Base-by-base conservation (phyloP, 1,140 invertebrate species). In the Venturia canescens region DNA sequence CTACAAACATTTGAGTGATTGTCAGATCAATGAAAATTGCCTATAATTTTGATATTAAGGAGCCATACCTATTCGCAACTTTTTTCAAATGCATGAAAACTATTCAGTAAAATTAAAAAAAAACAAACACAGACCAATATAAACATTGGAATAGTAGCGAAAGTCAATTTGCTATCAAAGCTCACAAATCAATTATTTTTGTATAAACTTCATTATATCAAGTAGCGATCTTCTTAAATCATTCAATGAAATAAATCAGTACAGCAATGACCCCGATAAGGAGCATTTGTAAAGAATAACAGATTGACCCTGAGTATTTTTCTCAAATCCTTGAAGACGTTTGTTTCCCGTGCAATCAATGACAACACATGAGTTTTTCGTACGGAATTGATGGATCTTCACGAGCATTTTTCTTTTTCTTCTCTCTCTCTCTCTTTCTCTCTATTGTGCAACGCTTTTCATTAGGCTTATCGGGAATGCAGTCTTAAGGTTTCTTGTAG, bases 211-310 rank as follows among this genome's bases (percentile, higher is more conserved):
- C 18, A 31, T n/a, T n/a, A 5, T 79, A 72, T 29, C 18, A 18
- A 23, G 27, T 63, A 31, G 60, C n/a, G 21, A 78, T 27, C 44
- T 18, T 79, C 21, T 78, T 78, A 21, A 31, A 60, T 63, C 38
- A 63, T 75, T 79, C 21, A 63, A 38, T 34, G 18, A 31, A 80
- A 21, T 72, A 50, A n/a, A 57, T 79, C 34, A 38, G 5, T 76
- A 7, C 63, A 83, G 60, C 82, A 84, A 81, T 83, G 80, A 83
- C 79, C 82, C 67, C 76, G 80, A 83, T 84, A 29, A 84, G 78
- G 53, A n/a, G 27, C 67, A 23, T 57, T 29, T 70, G 72, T 6
- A 63, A 63, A 6, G 60, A 63, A 26, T 26, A 84, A 80, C 71
- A 23, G 57, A 82, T 63, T 77, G 76, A 82, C 80, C 79, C 75